Evolutionary conservation across 1,140 invertebrate species (phyloP).

Genomic region (Drosophila quadrilineata): DNA sequence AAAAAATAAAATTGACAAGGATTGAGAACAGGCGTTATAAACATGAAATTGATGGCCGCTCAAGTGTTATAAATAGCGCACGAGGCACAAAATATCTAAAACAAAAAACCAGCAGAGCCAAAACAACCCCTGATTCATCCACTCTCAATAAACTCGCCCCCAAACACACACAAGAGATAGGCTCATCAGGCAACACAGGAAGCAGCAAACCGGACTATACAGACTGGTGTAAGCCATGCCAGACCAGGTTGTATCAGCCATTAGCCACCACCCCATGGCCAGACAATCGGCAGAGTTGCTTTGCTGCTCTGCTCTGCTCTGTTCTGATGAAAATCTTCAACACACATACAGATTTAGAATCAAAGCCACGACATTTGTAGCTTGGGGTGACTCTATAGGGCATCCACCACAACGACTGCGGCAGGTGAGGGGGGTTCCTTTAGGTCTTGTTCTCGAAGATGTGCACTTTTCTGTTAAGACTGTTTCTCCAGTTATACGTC

Average conservation of each 20-base stretch:
- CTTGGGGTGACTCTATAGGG: slow-evolving; percentile 36
- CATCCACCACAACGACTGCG: no score
- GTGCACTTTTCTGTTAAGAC: no score
- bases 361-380: slow-evolving; percentile 65
- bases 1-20: neutral
- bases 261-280: slow-evolving; percentile 69
- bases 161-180: slow-evolving; percentile 57
- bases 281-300: slow-evolving; percentile 64
- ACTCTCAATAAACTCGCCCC: no score
- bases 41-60: slow-evolving; percentile 43
- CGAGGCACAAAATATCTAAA: slow-evolving; percentile 8
- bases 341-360: slow-evolving; percentile 61
- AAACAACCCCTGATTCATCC: slow-evolving; percentile 66
- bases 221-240: neutral
- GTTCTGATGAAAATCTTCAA: slow-evolving; percentile 74
- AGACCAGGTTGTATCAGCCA: no score
- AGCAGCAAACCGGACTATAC: no score
- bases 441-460: no score
- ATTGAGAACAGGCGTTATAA: slow-evolving; percentile 32
- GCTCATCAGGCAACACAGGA: slow-evolving; percentile 10
- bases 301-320: no score
- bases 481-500: no score
- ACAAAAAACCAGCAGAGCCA: slow-evolving; percentile 48
- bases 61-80: slow-evolving; percentile 51
- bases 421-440: no score